Evolutionary conservation across 2,797 vertebrate species (phyloP).

Genomic region (Eulemur albifrons): DNA sequence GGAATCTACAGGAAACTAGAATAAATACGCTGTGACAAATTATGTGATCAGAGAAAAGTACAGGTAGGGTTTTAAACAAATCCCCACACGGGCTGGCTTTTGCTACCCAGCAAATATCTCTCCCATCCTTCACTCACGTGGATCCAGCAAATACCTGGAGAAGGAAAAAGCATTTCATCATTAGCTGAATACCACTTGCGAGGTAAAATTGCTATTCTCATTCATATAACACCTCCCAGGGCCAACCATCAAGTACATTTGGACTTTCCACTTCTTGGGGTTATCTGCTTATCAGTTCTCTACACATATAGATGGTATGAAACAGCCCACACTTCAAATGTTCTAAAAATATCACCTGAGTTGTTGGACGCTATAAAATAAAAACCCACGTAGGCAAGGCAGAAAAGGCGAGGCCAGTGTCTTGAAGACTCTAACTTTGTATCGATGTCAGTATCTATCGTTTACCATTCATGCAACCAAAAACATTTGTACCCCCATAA

Average conservation of each 20-base stretch:
- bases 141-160: background rate
- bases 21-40: background rate
- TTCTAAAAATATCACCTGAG: background rate
- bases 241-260: background rate
- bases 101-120: background rate
- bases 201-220: background rate
- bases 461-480: too few relatives aligned
- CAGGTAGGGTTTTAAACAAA: background rate
- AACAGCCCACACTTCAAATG: background rate
- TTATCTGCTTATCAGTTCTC: background rate
- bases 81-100: background rate
- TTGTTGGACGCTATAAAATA: background rate
- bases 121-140: background rate
- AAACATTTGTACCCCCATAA: too few relatives aligned
- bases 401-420: background rate
- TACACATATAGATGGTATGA: accelerated
- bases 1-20: background rate
- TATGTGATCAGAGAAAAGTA: background rate
- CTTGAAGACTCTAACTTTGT: background rate
- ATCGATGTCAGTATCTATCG: too few relatives aligned
- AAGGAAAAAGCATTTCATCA: background rate
- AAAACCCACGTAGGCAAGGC: background rate
- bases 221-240: background rate
- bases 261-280: background rate
- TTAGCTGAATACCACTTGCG: background rate